These are phyloP conservation scores for Antennarius striatus DNA, from an alignment of 2,113 vertebrate genomes.

Conservation along the genomic window DNA sequence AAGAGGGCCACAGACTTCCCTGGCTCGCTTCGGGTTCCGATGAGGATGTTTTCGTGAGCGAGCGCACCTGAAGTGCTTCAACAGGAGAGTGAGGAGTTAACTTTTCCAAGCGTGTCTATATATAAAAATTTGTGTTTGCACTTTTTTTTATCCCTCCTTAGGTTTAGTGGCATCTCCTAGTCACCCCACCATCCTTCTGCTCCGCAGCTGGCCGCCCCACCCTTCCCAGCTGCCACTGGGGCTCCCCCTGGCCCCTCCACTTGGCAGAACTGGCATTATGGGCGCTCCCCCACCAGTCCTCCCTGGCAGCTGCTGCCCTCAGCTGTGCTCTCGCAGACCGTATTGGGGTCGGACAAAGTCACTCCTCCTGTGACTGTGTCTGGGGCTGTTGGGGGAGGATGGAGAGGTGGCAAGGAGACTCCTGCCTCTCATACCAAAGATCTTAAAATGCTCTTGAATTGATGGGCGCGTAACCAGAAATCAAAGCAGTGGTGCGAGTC, in stretches of 20 bases:
- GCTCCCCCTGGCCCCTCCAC: constrained; percentile 74
- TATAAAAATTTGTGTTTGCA: constrained; percentile 19
- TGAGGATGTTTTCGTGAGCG: constrained; percentile 25
- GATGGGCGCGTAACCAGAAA: background rate
- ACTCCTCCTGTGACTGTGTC: constrained; percentile 79
- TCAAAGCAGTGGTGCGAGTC: no score
- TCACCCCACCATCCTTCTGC: constrained; percentile 78
- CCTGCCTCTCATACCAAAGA: constrained; percentile 36
- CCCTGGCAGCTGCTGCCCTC: constrained; percentile 78
- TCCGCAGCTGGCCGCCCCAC: constrained; percentile 82
- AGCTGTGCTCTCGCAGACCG: constrained; percentile 76
- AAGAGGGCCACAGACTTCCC: constrained; percentile 54
- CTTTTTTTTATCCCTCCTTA: constrained; percentile 39
- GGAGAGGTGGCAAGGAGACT: constrained; percentile 67
- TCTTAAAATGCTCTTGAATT: constrained; percentile 28
- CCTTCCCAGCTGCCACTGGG: constrained; percentile 83
- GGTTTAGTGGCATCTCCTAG: constrained; percentile 71
- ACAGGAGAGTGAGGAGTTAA: constrained; percentile 15
- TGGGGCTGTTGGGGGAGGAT: constrained; percentile 66
- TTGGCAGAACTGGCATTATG: constrained; percentile 76
- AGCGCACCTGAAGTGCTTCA: constrained; percentile 10
- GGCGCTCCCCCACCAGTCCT: constrained; percentile 78
- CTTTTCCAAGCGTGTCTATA: constrained; percentile 12
- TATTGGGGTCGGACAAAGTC: constrained; percentile 81
- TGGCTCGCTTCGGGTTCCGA: constrained; percentile 24